These are phyloP conservation scores for Stenotaenia linearis DNA, from an alignment of 2,888 invertebrate species.

Conservation along the genomic window DNA sequence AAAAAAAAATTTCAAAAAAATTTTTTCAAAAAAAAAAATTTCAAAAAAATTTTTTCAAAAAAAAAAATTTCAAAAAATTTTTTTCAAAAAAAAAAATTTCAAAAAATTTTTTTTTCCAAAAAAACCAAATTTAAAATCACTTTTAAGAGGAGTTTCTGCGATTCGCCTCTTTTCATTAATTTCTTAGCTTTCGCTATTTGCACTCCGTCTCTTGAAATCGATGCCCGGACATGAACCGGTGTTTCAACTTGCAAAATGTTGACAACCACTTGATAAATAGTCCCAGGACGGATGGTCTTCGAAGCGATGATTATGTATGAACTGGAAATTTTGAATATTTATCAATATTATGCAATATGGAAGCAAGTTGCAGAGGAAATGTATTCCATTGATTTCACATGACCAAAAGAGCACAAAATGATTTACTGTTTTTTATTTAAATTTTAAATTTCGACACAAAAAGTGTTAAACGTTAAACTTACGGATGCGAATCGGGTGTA, in stretches of 20 bases:
- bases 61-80: too few species aligned
- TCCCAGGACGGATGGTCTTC: constrained; percentile 40
- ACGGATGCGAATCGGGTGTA: not conserved
- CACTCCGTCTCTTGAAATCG: constrained; percentile 82
- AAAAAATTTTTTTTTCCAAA: too few species aligned
- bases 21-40: too few species aligned
- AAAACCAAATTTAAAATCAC: too few species aligned
- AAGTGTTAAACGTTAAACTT: not conserved
- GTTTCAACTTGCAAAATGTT: constrained; percentile 71
- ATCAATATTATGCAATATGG: not conserved
- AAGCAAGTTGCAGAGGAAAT: not conserved
- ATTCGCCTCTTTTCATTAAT: constrained; percentile 75
- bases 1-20: too few species aligned
- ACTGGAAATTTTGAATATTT: not conserved
- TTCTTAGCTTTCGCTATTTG: constrained; percentile 78
- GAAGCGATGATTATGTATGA: constrained; percentile 40
- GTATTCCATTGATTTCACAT: not conserved
- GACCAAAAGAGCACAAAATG: not conserved
- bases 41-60: too few species aligned
- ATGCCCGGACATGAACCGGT: constrained; percentile 76
- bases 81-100: too few species aligned
- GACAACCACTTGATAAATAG: constrained; percentile 54
- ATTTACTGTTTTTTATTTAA: not conserved
- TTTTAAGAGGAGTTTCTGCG: constrained; percentile 79
- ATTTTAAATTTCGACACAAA: not conserved